Percentiles rank a stretch among this genome's conserved stretches.
Evolutionary conservation across 1,140 invertebrate species (phyloP).

Genomic region (Nasonia vitripennis): DNA sequence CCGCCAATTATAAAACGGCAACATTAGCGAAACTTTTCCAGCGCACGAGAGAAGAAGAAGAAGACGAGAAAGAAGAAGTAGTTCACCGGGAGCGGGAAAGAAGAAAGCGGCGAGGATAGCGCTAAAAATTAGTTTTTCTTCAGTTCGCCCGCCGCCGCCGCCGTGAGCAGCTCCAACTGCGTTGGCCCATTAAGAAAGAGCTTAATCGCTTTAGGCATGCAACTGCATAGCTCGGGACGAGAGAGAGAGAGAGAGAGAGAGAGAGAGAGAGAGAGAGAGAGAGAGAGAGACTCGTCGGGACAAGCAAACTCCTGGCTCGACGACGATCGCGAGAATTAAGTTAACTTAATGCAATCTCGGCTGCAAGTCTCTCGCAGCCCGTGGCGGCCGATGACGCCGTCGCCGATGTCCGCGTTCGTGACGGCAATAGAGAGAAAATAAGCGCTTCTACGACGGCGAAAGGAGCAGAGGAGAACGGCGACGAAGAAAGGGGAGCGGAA

Average conservation of each 20-base stretch:
- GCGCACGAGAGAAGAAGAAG: not conserved
- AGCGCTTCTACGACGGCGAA: not conserved
- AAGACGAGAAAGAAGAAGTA: too few relatives aligned
- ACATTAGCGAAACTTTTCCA: slow-evolving; percentile 26
- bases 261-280: too few relatives aligned
- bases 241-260: too few relatives aligned
- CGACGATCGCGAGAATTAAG: slow-evolving; percentile 38
- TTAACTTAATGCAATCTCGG: slow-evolving; percentile 44
- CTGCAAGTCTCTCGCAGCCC: not conserved
- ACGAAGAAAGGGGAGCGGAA: slow-evolving; percentile 19
- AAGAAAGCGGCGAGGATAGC: not conserved
- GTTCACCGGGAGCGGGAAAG: not conserved
- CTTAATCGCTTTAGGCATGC: slow-evolving; percentile 46
- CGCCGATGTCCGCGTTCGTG: slow-evolving; percentile 5
- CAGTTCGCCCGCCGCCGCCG: not conserved
- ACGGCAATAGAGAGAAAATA: slow-evolving; percentile 19
- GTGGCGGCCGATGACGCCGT: not conserved
- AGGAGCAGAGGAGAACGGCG: not conserved
- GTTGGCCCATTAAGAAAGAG: slow-evolving; percentile 28
- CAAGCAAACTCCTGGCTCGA: slow-evolving; percentile 17
- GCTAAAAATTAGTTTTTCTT: slow-evolving; percentile 46
- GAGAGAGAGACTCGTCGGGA: not conserved
- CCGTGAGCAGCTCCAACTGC: not conserved
- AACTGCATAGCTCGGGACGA: slow-evolving; percentile 9
- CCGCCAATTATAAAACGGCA: slow-evolving; percentile 40